Evolutionary conservation across 2,888 invertebrate species (phyloP).

Genomic region (Trachelus stipa): DNA sequence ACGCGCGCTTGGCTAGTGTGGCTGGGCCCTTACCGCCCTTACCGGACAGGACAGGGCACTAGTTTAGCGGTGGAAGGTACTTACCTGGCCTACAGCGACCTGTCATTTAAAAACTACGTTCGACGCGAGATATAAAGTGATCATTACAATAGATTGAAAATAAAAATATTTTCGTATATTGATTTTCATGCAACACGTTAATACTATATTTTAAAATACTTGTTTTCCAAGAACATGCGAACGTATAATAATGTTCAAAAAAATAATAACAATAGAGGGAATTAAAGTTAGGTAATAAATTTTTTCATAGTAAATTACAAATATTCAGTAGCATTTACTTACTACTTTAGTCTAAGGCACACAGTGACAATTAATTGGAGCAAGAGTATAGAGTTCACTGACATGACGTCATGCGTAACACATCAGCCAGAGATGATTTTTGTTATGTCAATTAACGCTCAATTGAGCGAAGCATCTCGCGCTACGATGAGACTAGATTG

Average conservation of each 20-base stretch:
- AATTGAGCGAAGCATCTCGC: constrained; percentile 46
- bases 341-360: not conserved
- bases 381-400: constrained; percentile 22
- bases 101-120: too few species aligned
- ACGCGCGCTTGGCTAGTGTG: too few species aligned
- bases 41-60: too few species aligned
- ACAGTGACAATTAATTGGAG: constrained; percentile 16
- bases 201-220: not conserved
- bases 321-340: not conserved
- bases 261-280: not conserved
- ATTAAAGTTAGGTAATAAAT: too few species aligned
- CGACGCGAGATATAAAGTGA: too few species aligned
- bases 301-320: not conserved
- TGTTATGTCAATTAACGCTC: constrained; percentile 58
- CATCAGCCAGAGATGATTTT: constrained; percentile 35
- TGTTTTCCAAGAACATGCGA: not conserved
- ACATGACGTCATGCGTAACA: constrained; percentile 33
- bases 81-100: too few species aligned
- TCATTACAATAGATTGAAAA: too few species aligned
- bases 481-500: constrained; percentile 21
- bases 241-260: not conserved
- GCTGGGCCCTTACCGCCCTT: too few species aligned
- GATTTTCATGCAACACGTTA: too few species aligned
- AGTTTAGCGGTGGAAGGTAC: too few species aligned
- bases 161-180: too few species aligned